Evolutionary conservation across 2,113 vertebrate species (phyloP), one percentile per base, ranked within the genome.

Genomic region (Pithys albifrons): DNA sequence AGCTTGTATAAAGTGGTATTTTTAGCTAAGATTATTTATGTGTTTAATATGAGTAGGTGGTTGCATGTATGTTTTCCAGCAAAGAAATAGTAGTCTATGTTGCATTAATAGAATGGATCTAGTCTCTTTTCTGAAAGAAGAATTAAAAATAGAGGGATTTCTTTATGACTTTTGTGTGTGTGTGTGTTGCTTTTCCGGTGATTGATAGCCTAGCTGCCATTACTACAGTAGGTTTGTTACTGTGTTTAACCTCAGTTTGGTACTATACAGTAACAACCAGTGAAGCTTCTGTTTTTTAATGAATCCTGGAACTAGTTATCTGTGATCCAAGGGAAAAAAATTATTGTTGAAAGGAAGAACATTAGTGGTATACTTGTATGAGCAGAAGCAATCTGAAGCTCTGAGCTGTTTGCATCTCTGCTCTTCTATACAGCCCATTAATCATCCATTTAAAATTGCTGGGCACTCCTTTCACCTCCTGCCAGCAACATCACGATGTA

Each of bases 1-100:
- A 66, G 12, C 24, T 91, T 66, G 9, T 66, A 25, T 45, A 25
- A 70, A 55, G 19, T 28, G 10, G 15, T 46, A 55, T 41, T 88
- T 93, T 85, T 78, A 78, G 9, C 57, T 55, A 14, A 75, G 39
- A n/a, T 82, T 57, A 33, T 91, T 74, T 89, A 57, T 8, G 9
- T 62, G n/a, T 78, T 74, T 57, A 29, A 2, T 54, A 16, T 39
- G 13, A 43, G 14, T 19, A 67, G 33, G 27, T 67, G 25, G 22
- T 81, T 76, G 41, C 23, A 6, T 70, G 1, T 70, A 24, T 61
- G 7, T 67, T 74, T 81, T 81, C 70, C 52, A 71, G 31, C 10
- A 66, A 55, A 74, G 14, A 48, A 61, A 27, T 3, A 48, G 7
- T 14, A 48, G 3, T 61, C 43, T 12, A 19, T 0, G 0, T 14